Conservation (phyloP, 2,797 vertebrate genomes). For the Eulemur coronatus region DNA sequence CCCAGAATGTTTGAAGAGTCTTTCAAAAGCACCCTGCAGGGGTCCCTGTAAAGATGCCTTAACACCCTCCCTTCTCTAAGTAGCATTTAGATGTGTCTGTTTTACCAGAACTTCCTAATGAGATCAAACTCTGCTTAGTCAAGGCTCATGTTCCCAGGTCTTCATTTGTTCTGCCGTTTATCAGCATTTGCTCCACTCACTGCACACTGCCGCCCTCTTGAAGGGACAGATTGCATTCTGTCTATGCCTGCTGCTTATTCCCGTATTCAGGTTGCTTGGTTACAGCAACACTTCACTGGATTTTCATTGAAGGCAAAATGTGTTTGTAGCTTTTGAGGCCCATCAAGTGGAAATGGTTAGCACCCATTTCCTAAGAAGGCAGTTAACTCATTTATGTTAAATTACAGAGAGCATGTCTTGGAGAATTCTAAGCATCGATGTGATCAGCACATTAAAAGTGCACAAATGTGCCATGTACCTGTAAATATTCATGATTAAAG, state of each 20-base stretch:
- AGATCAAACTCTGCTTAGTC: conserved; percentile 65
- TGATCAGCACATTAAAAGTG: not conserved
- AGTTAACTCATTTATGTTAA: conserved; percentile 58
- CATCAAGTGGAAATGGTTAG: conserved; percentile 80
- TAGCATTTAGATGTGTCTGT: conserved; percentile 6
- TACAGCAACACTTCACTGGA: conserved; percentile 79
- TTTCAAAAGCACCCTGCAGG: not conserved
- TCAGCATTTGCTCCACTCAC: conserved; percentile 44
- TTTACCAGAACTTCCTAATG: conserved; percentile 63
- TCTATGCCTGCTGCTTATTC: conserved; percentile 60
- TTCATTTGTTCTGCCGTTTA: conserved; percentile 58
- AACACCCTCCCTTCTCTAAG: not conserved
- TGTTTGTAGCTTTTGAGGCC: conserved; percentile 76
- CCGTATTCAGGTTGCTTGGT: conserved; percentile 80
- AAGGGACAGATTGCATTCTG: conserved; percentile 64
- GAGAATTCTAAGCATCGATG: conserved; percentile 29
- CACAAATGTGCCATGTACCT: not conserved
- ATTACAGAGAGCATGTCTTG: conserved; percentile 57
- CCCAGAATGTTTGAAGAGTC: not conserved
- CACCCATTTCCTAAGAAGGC: conserved; percentile 72
- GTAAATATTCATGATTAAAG: conserved; percentile 36
- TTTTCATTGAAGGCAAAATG: conserved; percentile 76
- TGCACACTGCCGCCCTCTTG: not conserved
- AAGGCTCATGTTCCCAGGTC: conserved; percentile 37
- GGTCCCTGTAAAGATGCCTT: not conserved